These are phyloP conservation scores for Sinonovacula constricta DNA, from an alignment of 1,140 invertebrate genomes.

Conservation along the genomic window DNA sequence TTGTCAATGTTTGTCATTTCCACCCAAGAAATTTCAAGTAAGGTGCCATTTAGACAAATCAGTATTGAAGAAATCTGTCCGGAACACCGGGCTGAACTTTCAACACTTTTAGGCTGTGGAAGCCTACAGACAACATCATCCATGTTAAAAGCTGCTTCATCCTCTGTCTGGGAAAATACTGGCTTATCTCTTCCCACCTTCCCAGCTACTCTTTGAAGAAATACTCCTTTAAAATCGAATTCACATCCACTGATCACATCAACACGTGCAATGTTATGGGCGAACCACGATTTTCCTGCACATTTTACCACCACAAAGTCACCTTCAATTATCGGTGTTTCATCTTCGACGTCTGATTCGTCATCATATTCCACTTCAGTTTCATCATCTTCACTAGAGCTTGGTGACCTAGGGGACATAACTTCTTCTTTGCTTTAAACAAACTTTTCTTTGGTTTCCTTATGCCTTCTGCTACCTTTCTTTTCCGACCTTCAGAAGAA, in stretches of 20 bases:
- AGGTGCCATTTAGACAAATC: too few relatives aligned
- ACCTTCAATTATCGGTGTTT: slow-evolving; percentile 11
- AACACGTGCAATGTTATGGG: slow-evolving; percentile 25
- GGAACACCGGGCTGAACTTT: background rate
- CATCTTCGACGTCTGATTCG: background rate
- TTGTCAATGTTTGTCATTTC: too few relatives aligned
- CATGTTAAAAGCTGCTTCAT: background rate
- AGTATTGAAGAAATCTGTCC: too few relatives aligned
- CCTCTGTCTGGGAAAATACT: background rate
- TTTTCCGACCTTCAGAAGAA: background rate
- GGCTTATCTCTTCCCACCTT: background rate
- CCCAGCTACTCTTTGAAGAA: slow-evolving; percentile 2
- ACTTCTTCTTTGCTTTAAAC: background rate
- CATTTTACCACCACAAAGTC: slow-evolving; percentile 24
- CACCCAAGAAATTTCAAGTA: too few relatives aligned
- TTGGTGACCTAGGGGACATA: background rate
- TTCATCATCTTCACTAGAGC: background rate
- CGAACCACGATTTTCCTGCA: slow-evolving; percentile 16
- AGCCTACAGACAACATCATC: background rate
- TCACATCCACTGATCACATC: slow-evolving; percentile 18
- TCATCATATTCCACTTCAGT: slow-evolving; percentile 2
- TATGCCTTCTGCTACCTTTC: background rate
- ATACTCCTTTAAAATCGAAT: slow-evolving; percentile 23
- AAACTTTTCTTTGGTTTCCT: background rate
- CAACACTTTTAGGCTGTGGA: background rate